Evolutionary conservation across 1,140 invertebrate species (phyloP).

Genomic region (Uloborus diversus): DNA sequence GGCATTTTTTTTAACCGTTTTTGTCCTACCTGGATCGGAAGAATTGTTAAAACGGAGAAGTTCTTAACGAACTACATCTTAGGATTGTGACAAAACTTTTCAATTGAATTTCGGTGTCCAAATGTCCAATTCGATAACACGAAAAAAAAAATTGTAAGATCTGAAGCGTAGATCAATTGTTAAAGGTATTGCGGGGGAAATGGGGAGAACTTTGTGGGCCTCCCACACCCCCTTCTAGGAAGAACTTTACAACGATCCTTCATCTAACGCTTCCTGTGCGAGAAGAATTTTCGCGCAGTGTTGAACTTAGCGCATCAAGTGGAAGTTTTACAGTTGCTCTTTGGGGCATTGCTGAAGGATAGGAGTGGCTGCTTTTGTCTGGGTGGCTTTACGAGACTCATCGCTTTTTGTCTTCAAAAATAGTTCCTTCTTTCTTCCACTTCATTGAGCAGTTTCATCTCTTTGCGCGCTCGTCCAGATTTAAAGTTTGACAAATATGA

Average conservation of each 20-base stretch:
- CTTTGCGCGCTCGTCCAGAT: no score
- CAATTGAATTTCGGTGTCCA: conserved; percentile 51
- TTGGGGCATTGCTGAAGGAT: conserved; percentile 9
- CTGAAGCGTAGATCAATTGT: conserved; percentile 23
- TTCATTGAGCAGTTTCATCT: no score
- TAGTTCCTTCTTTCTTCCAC: no score
- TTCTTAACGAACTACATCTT: conserved; percentile 45
- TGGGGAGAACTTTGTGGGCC: not conserved
- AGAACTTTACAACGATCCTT: conserved; percentile 30
- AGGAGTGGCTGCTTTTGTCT: conserved; percentile 12
- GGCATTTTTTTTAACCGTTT: no score
- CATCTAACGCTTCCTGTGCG: conserved; percentile 17
- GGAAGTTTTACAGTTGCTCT: conserved; percentile 14
- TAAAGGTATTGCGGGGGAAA: conserved; percentile 18
- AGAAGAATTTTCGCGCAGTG: conserved; percentile 19
- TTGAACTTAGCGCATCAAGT: conserved; percentile 20
- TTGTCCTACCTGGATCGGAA: conserved; percentile 21
- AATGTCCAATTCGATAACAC: not conserved
- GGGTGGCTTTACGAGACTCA: not conserved
- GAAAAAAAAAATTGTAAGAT: not conserved
- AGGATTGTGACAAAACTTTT: conserved; percentile 51
- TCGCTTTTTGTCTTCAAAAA: no score
- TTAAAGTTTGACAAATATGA: no score
- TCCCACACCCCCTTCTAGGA: not conserved
- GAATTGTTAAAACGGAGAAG: conserved; percentile 50